Evolutionary conservation across 64 coral and sea anemone genomes (phyloP).

Genomic region (Actinia equina): DNA sequence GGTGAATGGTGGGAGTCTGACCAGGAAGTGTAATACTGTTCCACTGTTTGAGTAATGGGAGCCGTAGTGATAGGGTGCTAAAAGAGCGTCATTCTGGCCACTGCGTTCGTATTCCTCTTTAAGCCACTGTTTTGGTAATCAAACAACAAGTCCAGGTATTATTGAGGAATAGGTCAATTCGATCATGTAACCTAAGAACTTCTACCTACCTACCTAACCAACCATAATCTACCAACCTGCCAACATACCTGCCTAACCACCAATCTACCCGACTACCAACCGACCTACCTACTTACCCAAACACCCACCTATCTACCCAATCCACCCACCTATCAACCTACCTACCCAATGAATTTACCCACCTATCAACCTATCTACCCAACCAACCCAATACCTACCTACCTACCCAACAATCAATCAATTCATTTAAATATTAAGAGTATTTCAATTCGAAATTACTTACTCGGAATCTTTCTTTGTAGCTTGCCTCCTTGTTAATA

Average conservation of each 20-base stretch:
- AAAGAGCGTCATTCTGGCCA: slow-evolving; percentile 68
- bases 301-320: too few species aligned
- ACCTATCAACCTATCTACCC: too few species aligned
- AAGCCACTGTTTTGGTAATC: slow-evolving; percentile 43
- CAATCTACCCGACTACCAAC: too few species aligned
- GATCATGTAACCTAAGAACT: neutral
- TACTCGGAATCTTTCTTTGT: slow-evolving; percentile 81
- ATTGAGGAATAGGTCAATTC: neutral
- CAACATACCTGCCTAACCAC: too few species aligned
- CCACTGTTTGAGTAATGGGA: slow-evolving; percentile 99
- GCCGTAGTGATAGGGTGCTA: slow-evolving; percentile 85
- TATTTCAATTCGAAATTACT: neutral
- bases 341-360: too few species aligned
- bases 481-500: slow-evolving; percentile 71
- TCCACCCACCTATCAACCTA: too few species aligned
- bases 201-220: neutral
- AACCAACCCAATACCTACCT: too few species aligned
- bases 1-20: slow-evolving; percentile 84
- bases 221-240: too few species aligned
- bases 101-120: slow-evolving; percentile 81
- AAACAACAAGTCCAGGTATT: neutral
- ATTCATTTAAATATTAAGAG: neutral
- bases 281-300: too few species aligned
- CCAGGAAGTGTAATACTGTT: slow-evolving; percentile 88
- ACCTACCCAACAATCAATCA: neutral